Evolutionary conservation across 2,888 invertebrate species (phyloP), one percentile per base, ranked within the genome.

Genomic region (Elegia similella): DNA sequence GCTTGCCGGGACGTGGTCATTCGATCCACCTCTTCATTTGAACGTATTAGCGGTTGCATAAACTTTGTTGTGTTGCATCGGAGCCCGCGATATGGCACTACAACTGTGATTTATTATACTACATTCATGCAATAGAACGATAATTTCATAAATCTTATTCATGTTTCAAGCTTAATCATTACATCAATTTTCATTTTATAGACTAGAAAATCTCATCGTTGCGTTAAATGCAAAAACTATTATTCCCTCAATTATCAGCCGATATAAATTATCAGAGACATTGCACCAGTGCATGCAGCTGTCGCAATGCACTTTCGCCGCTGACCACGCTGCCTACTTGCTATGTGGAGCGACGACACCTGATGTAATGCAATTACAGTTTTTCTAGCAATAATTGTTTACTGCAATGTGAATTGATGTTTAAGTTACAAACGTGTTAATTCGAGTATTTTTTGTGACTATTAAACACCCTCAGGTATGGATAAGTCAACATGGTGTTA

Each of bases 331-430:
- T 61, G 59, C 75, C 70, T 66, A 75, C 64, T 70, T 75, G 72
- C 61, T 70, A 65, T 72, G 67, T 73, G 60, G 82, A 80, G 74
- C 80, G 81, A 65, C 70, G 63, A 73, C 69, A 58, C 65, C 58
- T 78, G 72, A 69, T 64, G 76, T 70, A 77, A 80, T 69, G 68
- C 64, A 65, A 69, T 74, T 76, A 74, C 78, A 75, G 72, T 68
- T 72, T 55, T 34, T 52, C 56, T 52, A 55, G 29, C 42, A 52
- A 47, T 44, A 61, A 55, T 56, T 55, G 23, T 23, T 23, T 2
- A 2, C 23, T 23, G 54, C 55, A 7, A 29, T 43, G 32, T 44
- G 52, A 32, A 29, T 48, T 56, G 58, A 56, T 53, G 54, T 44
- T 58, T 60, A n/a, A 34, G 17, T 50, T 34, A 16, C 34, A 50